Evolutionary conservation across 2,888 invertebrate species (phyloP), one percentile per base, ranked within the genome.

Genomic region (Poecilus cupreus): DNA sequence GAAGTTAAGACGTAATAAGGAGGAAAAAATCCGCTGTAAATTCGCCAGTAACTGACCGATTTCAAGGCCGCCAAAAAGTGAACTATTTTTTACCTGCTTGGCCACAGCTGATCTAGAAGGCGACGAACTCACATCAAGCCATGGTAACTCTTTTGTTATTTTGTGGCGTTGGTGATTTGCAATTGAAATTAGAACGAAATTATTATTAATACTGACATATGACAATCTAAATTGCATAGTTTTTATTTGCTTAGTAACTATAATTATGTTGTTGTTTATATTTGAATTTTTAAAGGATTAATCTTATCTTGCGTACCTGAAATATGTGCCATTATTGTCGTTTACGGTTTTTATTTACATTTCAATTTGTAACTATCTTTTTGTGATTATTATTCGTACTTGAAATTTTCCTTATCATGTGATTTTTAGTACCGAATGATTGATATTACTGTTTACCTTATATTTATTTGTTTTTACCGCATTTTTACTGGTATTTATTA

Each of bases 1-100:
- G n/a, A n/a, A n/a, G n/a, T n/a, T 60, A 60, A 68, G 37, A 68
- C 64, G 64, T 68, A 68, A 68, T 16, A 68, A 32, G 37, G 64
- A 68, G 37, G 32, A 68, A 68, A 68, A 68, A 68, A 57, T 57
- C 16, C 60, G 26, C 60, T n/a, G 60, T 8, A 11, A 22, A 60
- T 24, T 60, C 32, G 8, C 16, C 64, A 16, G 64, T 68, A 68
- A 39, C 64, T 68, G 64, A 68, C 64, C 64, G 64, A 32, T 68
- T 68, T 68, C 64, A 68, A 68, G 64, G 64, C 13, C 64, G 37
- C 64, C 39, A 13, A 37, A 51, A 68, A 37, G 16, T 68, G 64
- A 68, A 68, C 64, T 68, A 68, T 68, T 68, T 68, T 39, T 68
- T 68, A 68, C 64, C 64, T 68, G 60, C 10, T 8, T 16, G 16